Base-by-base conservation (phyloP, 2,888 invertebrate species). In the Drosophila ezoana region DNA sequence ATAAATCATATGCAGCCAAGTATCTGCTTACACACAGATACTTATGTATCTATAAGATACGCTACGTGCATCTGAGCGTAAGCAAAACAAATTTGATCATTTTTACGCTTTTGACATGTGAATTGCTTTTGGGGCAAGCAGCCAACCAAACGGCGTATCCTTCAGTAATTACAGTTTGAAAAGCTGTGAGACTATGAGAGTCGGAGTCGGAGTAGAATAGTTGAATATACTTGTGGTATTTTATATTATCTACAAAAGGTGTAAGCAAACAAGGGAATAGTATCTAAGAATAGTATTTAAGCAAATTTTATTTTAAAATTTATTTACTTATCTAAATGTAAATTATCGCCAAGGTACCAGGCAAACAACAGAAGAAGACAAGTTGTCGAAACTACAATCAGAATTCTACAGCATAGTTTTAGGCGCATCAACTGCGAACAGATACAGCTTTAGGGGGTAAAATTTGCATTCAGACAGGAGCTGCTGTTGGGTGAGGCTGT, bases 1-100 rank as follows among this genome's bases (percentile, higher is more conserved):
- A 81, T 83, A 83, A 83, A 83, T 83, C 83, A 86, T 83, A 86
- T 83, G 86, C 83, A 83, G 81, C 59, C 81, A 80, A 85, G 75
- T 71, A 72, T 59, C 61, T 65, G 60, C 65, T 72, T 61, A 61
- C 53, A 49, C 33, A 45, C n/a, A 58, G 38, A 63, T 61, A 45
- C 43, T 43, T 40, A 45, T 66, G 49, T 63, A 68, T 71, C 58
- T 48, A 41, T 41, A 57, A 68, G 37, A 70, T 81, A 73, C 66
- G 60, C 35, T 52, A 58, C 54, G 40, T 40, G 48, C 41, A 52
- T 43, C 54, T 56, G 49, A 13, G 41, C 48, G 52, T 49, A 72
- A 51, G 79, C 66, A 64, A 52, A 68, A 43, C 40, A 67, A 76
- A 72, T 77, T 72, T 53, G 44, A 69, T 53, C 44, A 79, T 64